Percentiles rank a stretch among this genome's conserved stretches.
Conservation (phyloP, 2,113 vertebrate species). For the Zosterops japonicus region DNA sequence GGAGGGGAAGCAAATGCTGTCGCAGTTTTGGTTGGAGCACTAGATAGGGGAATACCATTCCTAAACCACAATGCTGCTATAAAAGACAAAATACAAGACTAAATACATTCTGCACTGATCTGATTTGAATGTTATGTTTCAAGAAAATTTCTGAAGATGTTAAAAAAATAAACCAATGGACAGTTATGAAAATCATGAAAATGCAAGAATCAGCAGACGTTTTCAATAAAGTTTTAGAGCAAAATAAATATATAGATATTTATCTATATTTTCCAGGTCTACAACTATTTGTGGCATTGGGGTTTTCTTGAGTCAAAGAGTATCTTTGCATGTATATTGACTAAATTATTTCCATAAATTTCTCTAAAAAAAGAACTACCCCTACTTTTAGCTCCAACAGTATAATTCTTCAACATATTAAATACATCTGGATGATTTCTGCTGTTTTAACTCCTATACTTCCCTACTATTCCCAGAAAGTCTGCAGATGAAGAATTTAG, state of each 20-base stretch:
- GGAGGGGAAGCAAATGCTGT: neutral
- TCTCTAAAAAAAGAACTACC: neutral
- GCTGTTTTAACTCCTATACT: neutral
- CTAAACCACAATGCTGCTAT: neutral
- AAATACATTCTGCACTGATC: neutral
- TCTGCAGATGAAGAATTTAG: neutral
- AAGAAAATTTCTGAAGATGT: neutral
- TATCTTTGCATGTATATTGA: neutral
- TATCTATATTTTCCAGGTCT: neutral
- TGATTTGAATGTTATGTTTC: neutral
- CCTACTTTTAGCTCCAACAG: neutral
- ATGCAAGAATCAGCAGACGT: neutral
- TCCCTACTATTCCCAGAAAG: neutral
- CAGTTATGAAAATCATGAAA: neutral
- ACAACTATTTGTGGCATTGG: neutral
- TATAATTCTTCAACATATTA: neutral
- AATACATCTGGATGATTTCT: neutral
- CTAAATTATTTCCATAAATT: neutral
- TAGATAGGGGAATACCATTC: neutral
- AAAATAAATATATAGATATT: neutral
- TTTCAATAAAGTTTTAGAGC: neutral
- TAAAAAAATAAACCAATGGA: neutral
- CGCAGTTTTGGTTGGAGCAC: neutral
- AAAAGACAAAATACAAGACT: neutral
- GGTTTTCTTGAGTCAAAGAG: neutral